A percentile compares a stretch with the other conserved stretches of the same genome.
These are phyloP conservation scores for Digitonthophagus gazella DNA, from an alignment of 2,888 invertebrate species.

Conservation along the genomic window DNA sequence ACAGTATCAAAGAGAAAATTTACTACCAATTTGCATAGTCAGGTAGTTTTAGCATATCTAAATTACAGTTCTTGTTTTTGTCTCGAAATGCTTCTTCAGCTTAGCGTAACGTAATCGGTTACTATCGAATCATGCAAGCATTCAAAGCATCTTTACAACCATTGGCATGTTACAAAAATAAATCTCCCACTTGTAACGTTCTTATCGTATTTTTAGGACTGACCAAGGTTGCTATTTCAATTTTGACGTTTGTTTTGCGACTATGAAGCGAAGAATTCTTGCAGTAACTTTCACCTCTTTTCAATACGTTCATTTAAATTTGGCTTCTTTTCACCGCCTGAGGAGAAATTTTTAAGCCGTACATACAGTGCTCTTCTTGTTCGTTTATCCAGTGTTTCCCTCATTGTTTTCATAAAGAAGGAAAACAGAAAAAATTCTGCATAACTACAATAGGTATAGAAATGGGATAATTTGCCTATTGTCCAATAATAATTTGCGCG, in stretches of 20 bases:
- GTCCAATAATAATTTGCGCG: conserved; percentile 11
- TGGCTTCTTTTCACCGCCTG: conserved; percentile 9
- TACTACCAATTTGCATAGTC: not conserved
- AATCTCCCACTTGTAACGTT: not conserved
- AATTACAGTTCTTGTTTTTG: not conserved
- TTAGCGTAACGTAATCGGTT: not conserved
- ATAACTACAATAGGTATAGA: conserved; percentile 7
- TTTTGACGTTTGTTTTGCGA: not conserved
- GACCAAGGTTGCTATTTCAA: not conserved
- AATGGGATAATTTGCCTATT: conserved; percentile 10
- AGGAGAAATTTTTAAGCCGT: not conserved
- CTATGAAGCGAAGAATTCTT: not conserved
- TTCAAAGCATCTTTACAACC: not conserved
- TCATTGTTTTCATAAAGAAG: not conserved
- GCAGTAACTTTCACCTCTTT: not conserved
- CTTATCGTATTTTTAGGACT: not conserved
- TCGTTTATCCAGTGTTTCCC: not conserved
- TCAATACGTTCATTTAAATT: not conserved
- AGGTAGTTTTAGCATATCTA: not conserved
- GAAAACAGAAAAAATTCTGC: conserved; percentile 6
- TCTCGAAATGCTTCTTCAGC: not conserved
- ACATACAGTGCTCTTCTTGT: not conserved
- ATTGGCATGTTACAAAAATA: not conserved
- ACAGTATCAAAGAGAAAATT: not conserved
- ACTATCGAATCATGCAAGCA: not conserved